phyloP scores from a whole-genome alignment of 2,888 invertebrate species.

The Maniola hyperantus region DNA sequence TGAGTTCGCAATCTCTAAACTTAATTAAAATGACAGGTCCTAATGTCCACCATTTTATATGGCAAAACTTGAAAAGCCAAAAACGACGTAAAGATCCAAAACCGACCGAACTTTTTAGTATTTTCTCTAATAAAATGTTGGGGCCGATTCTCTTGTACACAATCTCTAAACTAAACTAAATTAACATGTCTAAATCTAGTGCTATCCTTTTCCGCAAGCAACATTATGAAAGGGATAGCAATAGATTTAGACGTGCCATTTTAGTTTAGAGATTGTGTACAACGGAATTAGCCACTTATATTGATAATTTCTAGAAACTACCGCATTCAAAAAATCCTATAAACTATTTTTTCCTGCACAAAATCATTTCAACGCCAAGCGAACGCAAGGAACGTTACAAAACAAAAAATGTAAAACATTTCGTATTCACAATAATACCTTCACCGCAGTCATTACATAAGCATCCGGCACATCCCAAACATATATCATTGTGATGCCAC shows the following conservation, averaged over 20 bases:
- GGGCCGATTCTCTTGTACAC: no score
- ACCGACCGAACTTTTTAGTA: no score
- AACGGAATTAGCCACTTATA: not conserved
- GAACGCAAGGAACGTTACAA: constrained; percentile 25
- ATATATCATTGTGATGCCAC: constrained; percentile 69
- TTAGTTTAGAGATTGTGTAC: not conserved
- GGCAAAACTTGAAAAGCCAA: no score
- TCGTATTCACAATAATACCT: constrained; percentile 43
- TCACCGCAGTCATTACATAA: constrained; percentile 64
- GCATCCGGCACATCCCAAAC: constrained; percentile 70
- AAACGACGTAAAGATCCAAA: no score
- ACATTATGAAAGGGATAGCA: no score
- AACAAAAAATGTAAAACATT: constrained; percentile 32
- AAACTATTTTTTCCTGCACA: constrained; percentile 19
- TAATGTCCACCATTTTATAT: no score
- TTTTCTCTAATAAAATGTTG: no score
- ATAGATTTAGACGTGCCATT: not conserved
- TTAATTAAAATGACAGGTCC: no score
- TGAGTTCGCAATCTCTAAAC: no score
- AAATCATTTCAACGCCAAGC: constrained; percentile 28
- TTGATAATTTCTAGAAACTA: not conserved
- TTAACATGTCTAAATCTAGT: no score
- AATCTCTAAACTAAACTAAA: not conserved
- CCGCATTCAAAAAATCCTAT: not conserved
- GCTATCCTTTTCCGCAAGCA: no score